Percentiles rank a stretch among this genome's conserved stretches.
phyloP scores from a whole-genome alignment of 2,113 vertebrate genomes.

The Parus major region DNA sequence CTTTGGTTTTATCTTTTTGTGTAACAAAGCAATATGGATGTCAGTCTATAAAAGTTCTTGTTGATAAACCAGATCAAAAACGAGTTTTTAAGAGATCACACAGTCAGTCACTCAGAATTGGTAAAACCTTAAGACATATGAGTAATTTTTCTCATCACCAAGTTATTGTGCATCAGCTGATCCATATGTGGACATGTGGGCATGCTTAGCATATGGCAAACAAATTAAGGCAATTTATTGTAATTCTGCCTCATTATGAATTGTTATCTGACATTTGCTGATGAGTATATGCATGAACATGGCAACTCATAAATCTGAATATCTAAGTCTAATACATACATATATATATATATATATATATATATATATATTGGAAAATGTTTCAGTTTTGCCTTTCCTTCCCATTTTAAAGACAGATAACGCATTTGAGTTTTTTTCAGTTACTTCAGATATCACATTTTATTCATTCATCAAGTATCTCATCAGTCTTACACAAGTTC shows the following conservation, averaged over 20 bases:
- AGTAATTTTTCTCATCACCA: conserved; percentile 23
- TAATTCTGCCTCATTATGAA: background rate
- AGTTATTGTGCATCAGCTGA: conserved; percentile 13
- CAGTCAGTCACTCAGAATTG: background rate
- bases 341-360: background rate
- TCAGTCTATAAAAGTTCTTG: background rate
- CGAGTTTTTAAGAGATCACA: background rate
- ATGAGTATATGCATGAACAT: background rate
- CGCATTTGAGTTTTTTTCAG: background rate
- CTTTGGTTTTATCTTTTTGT: background rate
- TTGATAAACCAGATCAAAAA: background rate
- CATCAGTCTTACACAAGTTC: background rate
- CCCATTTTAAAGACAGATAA: background rate
- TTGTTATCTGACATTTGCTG: background rate
- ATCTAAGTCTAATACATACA: background rate
- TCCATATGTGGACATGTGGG: conserved; percentile 27
- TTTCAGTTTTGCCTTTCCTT: background rate
- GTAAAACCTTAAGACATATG: conserved; percentile 8
- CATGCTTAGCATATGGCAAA: conserved; percentile 38
- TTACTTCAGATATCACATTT: background rate
- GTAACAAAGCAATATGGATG: background rate
- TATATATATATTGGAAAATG: background rate
- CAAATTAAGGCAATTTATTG: conserved; percentile 10
- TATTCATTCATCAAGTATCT: background rate
- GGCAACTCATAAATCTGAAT: background rate